Base-by-base conservation (phyloP, 2,113 vertebrate genomes). In the Ptilonorhynchus violaceus region DNA sequence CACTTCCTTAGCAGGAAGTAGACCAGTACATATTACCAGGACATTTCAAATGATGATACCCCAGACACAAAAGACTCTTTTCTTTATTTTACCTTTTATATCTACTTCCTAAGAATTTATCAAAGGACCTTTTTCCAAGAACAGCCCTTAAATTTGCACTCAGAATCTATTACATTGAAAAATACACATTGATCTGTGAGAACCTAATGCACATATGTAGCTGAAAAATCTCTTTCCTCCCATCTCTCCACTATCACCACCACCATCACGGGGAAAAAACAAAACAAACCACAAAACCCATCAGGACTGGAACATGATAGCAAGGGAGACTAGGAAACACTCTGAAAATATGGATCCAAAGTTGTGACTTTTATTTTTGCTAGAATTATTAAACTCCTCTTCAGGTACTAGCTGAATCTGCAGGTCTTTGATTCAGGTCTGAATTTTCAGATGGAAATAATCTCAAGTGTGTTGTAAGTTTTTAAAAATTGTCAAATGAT, bases 191-290 rank as follows among this genome's bases (percentile, higher is more conserved):
- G 55, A 35, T 33, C 47, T 75, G n/a, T n/a, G 30, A 70, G 44
- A 92, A 78, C 9, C 7, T 41, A 55, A 81, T 17, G 50, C 6
- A 83, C 20, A 37, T 3, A 10, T 0, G 2, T 8, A 81, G 19
- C n/a, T 69, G n/a, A 37, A n/a, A 30, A 76, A 46, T 23, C 41
- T 56, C 27, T 60, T 69, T 85, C 17, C 7, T 56, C 9, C 17
- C 23, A 31, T 53, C 20, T 81, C 6, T 21, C 22, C 12, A 11
- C 2, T 27, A 8, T 30, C 6, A 68, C 4, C 20, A 82, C 10
- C 11, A 56, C 7, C 28, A 49, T 4, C 44, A 27, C 1, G 22
- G 7, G 46, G 7, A 5, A 25, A 70, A 44, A 33, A 0, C 11
- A 24, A 76, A 74, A 42, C 2, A 7, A 84, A 84, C 27, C 8